Evolutionary conservation across 2,888 invertebrate species (phyloP).

Genomic region (Hirtodrosophila duncani): DNA sequence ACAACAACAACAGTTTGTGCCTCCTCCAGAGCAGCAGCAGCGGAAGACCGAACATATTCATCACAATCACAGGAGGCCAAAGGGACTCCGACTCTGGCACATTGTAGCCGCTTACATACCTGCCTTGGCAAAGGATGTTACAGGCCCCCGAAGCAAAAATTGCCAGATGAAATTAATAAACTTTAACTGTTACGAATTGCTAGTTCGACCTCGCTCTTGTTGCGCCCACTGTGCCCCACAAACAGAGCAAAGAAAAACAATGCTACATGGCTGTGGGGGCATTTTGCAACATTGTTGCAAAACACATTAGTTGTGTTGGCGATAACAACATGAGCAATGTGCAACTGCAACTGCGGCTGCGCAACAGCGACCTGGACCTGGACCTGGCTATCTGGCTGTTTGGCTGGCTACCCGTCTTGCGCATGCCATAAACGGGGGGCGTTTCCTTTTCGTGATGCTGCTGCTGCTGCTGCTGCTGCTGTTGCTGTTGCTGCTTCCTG

Average conservation of each 20-base stretch:
- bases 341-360: slow-evolving; percentile 8
- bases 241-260: slow-evolving; percentile 38
- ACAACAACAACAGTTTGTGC: no score
- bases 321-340: slow-evolving; percentile 28
- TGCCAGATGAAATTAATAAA: slow-evolving; percentile 71
- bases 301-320: slow-evolving; percentile 48
- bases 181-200: slow-evolving; percentile 69
- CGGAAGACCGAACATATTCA: no score
- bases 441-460: no score
- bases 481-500: no score
- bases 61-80: slow-evolving; percentile 56
- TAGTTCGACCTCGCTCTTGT: slow-evolving; percentile 11
- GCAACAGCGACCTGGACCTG: no score
- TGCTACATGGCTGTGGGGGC: slow-evolving; percentile 41
- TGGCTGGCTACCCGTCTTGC: slow-evolving; percentile 55
- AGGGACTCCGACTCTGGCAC: neutral
- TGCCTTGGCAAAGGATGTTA: slow-evolving; percentile 36
- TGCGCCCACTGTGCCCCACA: neutral
- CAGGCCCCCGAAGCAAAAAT: slow-evolving; percentile 47
- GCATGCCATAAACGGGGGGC: slow-evolving; percentile 55
- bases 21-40: no score
- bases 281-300: slow-evolving; percentile 60
- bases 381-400: no score
- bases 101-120: neutral
- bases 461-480: no score